Base-by-base conservation (phyloP, 1,140 invertebrate species). In the Drosophila parabipectinata region DNA sequence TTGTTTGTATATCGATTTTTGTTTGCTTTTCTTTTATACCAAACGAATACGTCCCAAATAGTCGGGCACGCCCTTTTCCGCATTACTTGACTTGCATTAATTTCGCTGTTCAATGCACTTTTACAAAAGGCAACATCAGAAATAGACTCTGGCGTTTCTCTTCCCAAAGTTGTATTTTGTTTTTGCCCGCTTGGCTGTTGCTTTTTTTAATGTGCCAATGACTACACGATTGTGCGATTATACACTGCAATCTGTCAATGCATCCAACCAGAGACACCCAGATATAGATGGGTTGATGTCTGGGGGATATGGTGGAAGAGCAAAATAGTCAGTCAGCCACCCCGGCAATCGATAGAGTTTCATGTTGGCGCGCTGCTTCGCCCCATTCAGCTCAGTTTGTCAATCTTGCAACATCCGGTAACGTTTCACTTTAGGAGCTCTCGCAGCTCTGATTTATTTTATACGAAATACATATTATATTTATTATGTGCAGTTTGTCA, bases 401-500 rank as follows among this genome's bases (percentile, higher is more conserved):
- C 81, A 85, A 87, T 87, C 83, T 78, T 18, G 54, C 78, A 82
- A 85, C 82, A 85, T 85, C 81, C 81, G 81, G 81, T 87, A 71
- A 71, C 81, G 82, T 85, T 85, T 85, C 82, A 87, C 81, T 85
- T 85, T 87, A 78, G 56, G 26, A 28, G 41, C 41, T 37, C 34
- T 37, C 34, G 34, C n/a, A 52, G 61, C 79, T 74, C 68, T 87
- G 82, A 87, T 85, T 87, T 85, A 87, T 85, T 81, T 87, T 74
- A 81, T 74, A 77, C 68, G 76, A 87, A 79, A 74, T 60, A 69
- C 48, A 77, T 59, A 87, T 71, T 74, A 82, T 81, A 81, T 85
- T 87, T 85, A 85, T 85, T 81, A 85, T 87, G 82, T 85, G 82
- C 82, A 85, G 82, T 85, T 87, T 85, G 82, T 85, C 81, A 87